Base-by-base conservation (phyloP, 2,888 invertebrate species). In the Oasisia sp. region DNA sequence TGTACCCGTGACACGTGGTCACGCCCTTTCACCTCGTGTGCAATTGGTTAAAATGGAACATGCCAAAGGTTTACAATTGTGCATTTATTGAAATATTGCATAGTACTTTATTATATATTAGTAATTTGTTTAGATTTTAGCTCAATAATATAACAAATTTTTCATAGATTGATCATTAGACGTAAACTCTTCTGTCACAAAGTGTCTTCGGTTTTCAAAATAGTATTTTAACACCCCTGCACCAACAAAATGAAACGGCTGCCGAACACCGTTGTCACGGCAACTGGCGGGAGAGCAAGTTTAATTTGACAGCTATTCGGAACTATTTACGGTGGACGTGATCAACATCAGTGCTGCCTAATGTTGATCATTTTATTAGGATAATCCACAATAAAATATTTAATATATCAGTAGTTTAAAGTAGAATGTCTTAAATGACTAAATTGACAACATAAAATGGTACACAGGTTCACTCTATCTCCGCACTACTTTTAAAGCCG, bases 281-380 rank as follows among this genome's bases (percentile, higher is more conserved):
- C 74, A 74, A 74, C 74, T 74, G 74, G 74, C 74, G 74, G 74
- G 74, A 74, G 74, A 74, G 14, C 19, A 27, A 74, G 27, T 74
- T 74, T 74, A 74, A 74, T 74, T n/a, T 74, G 74, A 74, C 19
- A 27, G 74, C 19, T 74, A 27, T 74, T 27, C 74, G 74, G 74
- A 74, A 74, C 74, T 74, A 74, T 74, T 74, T 74, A 74, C 74
- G 74, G 74, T 74, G 74, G 74, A 74, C 74, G 74, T 74, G 74
- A 74, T 74, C 74, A 74, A 74, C 74, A 19, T 19, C 74, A 74
- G 27, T 19, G 27, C 27, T 74, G 27, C n/a, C 27, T 74, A 74
- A 74, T 74, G 74, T 74, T 19, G 27, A 74, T 7, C 7, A 27
- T 74, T 74, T 74, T 74, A 74, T 14, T 27, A 7, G 74, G 74